These are phyloP conservation scores for Glareola pratincola DNA, from an alignment of 2,113 vertebrate genomes.

Conservation along the genomic window DNA sequence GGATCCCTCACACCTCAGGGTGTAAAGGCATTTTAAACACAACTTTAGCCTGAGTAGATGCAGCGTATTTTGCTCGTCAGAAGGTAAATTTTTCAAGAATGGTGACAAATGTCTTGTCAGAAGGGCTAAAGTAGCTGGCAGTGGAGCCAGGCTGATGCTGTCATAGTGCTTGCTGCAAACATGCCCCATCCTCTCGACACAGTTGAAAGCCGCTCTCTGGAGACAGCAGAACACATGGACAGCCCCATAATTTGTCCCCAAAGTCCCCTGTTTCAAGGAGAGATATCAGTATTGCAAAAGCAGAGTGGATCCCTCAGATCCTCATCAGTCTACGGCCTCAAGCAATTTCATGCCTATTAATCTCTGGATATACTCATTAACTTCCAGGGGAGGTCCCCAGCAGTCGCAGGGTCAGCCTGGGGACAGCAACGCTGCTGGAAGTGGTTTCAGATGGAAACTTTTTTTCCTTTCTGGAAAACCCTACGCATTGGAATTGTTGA, in stretches of 20 bases:
- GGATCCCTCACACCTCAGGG: background rate
- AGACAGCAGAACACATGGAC: background rate
- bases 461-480: background rate
- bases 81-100: background rate
- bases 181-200: too few species aligned
- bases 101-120: background rate
- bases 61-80: background rate
- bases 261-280: background rate
- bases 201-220: background rate
- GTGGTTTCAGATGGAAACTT: background rate
- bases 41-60: background rate
- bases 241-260: background rate
- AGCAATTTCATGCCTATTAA: background rate
- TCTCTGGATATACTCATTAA: background rate
- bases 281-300: background rate
- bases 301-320: background rate
- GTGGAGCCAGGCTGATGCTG: background rate
- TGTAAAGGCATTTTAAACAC: background rate
- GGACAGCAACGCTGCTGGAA: background rate
- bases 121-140: background rate
- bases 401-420: accelerated
- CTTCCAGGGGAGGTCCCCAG: background rate
- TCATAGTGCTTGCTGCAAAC: background rate
- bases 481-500: background rate
- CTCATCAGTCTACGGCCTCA: background rate